Evolutionary conservation across 2,888 invertebrate genomes (phyloP).

Genomic region (Harpagoxenus sublaevis): DNA sequence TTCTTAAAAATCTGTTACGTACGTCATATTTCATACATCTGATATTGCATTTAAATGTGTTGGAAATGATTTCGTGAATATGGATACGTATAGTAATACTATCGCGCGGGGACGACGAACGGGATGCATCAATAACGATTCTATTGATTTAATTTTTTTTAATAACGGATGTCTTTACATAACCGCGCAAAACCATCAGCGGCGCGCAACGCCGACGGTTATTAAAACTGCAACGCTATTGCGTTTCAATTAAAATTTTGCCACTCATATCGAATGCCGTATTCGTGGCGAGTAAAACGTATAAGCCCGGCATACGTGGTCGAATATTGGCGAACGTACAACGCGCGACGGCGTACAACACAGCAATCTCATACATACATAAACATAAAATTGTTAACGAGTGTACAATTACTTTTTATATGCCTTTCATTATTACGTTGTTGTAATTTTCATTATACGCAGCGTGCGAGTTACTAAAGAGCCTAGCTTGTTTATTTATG

Average conservation of each 20-base stretch:
- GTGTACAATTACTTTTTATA: constrained; percentile 49
- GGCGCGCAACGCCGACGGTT: constrained; percentile 34
- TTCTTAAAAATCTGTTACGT: background rate
- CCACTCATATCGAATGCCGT: constrained; percentile 40
- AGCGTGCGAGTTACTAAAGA: constrained; percentile 35
- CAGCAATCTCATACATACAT: background rate
- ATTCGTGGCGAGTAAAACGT: constrained; percentile 36
- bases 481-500: constrained; percentile 36
- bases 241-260: constrained; percentile 65
- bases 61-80: constrained; percentile 19
- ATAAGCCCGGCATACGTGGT: constrained; percentile 1
- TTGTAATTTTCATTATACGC: constrained; percentile 39
- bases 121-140: constrained; percentile 48
- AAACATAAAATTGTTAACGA: constrained; percentile 30
- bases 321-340: constrained; percentile 38
- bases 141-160: constrained; percentile 62
- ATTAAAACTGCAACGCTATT: constrained; percentile 56
- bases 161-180: constrained; percentile 60
- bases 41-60: background rate
- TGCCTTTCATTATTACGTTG: constrained; percentile 45
- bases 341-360: background rate
- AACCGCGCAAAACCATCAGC: constrained; percentile 49
- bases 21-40: background rate
- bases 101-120: background rate
- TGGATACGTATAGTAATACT: background rate